These are phyloP conservation scores for Motacilla tschutschensis DNA, from an alignment of 2,113 vertebrate genomes.

Conservation along the genomic window DNA sequence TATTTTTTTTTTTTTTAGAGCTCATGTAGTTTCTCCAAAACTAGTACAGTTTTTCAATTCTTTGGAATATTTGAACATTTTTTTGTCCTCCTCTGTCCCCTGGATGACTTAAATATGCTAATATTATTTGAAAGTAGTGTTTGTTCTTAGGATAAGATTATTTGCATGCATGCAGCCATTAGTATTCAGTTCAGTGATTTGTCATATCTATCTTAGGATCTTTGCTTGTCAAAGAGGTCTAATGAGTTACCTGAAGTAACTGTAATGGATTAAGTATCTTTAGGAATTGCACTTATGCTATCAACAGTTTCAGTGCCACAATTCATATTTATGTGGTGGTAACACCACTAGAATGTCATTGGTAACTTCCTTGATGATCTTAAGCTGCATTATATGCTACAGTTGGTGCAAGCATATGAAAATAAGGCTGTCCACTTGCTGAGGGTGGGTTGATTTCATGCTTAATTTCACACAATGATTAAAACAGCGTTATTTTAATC, in stretches of 20 bases:
- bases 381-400: background rate
- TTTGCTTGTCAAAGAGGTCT: background rate
- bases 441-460: background rate
- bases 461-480: slow-evolving; percentile 7
- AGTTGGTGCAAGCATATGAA: background rate
- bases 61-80: background rate
- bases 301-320: background rate
- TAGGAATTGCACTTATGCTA: background rate
- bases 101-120: background rate
- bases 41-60: background rate
- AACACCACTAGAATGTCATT: background rate
- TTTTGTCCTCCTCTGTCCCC: background rate
- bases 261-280: background rate
- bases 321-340: background rate
- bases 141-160: background rate
- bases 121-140: background rate
- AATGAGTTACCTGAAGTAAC: background rate
- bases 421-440: background rate
- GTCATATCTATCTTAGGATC: background rate
- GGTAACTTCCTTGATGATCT: background rate
- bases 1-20: background rate
- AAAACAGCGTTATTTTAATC: background rate
- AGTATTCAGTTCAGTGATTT: background rate
- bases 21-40: background rate
- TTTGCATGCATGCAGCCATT: background rate